Base-by-base conservation (phyloP, 2,797 vertebrate genomes). In the Tenualosa thibaudeaui region DNA sequence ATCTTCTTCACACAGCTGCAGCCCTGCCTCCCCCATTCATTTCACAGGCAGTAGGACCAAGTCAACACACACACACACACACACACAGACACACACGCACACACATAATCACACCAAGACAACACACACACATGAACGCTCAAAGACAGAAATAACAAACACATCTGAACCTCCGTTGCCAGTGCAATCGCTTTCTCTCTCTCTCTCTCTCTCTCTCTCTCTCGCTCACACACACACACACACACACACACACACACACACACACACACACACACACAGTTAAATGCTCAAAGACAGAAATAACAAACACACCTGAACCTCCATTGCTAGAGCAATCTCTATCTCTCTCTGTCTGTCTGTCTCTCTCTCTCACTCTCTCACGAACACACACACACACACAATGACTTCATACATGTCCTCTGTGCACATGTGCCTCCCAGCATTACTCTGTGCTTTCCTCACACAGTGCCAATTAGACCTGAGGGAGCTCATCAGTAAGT, bases 51-150 rank as follows among this genome's bases (percentile, higher is more conserved):
- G 5, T n/a, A n/a, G 58, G 22, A 24, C 5, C 22, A 60, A 2
- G 58, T 60, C 82, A 17, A 31, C 60, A 65, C 60, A 65, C n/a
- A 65, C 60, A 65, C 60, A 65, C 60, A 65, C 60, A 17, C 82
- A 81, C 81, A 81, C 81, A 81, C 81, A 81, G 46, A 81, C 81
- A 81, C 81, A 81, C 43, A 43, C 81, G 51, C 81, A 81, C 81
- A 81, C 43, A 81, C 43, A 50, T 46, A 81, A 22, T 26, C 49
- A 81, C 81, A 81, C 81, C 53, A 49, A 81, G 22, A 53, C 81
- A 81, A 81, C 81, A 81, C 81, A 81, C 46, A 51, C 81, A 81
- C 46, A 24, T 22, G 54, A 22, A 53, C 22, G 26, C 26, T 31
- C 9, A 65, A 12, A 65, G 3, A 62, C n/a, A n/a, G n/a, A 58